Evolutionary conservation across 2,888 invertebrate genomes (phyloP).

Genomic region (Rhaphigaster nebulosa): DNA sequence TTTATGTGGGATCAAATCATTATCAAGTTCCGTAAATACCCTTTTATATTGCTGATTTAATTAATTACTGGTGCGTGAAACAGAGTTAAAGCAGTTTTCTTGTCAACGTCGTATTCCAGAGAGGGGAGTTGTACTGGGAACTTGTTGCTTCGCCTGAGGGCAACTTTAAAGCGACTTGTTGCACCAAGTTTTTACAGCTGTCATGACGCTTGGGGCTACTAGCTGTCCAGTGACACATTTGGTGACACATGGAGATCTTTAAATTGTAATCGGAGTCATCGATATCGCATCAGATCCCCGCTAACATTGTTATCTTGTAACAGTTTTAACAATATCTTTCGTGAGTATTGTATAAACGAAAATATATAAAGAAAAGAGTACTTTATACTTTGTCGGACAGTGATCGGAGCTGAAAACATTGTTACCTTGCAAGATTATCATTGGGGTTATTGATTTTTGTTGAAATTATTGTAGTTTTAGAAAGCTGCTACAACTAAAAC

Average conservation of each 20-base stretch:
- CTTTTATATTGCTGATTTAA: not conserved
- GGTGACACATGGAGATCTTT: not conserved
- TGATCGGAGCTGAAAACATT: too few species aligned
- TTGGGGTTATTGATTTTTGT: too few species aligned
- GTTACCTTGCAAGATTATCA: too few species aligned
- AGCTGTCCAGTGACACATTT: not conserved
- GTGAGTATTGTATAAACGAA: not conserved
- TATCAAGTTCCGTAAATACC: not conserved
- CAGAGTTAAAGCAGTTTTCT: not conserved
- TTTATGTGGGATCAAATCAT: not conserved
- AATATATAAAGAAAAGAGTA: not conserved
- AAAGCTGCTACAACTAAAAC: too few species aligned
- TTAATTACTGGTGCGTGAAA: not conserved
- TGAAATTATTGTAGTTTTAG: too few species aligned
- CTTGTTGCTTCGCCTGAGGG: slow-evolving; percentile 45
- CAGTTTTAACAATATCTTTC: not conserved
- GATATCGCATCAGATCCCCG: not conserved
- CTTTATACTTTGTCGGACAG: not conserved
- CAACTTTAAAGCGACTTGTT: slow-evolving; percentile 52
- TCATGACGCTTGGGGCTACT: not conserved
- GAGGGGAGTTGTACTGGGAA: slow-evolving; percentile 27
- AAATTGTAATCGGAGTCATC: not conserved
- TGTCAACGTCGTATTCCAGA: not conserved
- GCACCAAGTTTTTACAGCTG: slow-evolving; percentile 34
- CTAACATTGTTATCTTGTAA: not conserved